Percentiles rank a stretch among this genome's conserved stretches.
These are phyloP conservation scores for Pyrrhia umbra DNA, from an alignment of 2,888 invertebrate species.

Conservation along the genomic window DNA sequence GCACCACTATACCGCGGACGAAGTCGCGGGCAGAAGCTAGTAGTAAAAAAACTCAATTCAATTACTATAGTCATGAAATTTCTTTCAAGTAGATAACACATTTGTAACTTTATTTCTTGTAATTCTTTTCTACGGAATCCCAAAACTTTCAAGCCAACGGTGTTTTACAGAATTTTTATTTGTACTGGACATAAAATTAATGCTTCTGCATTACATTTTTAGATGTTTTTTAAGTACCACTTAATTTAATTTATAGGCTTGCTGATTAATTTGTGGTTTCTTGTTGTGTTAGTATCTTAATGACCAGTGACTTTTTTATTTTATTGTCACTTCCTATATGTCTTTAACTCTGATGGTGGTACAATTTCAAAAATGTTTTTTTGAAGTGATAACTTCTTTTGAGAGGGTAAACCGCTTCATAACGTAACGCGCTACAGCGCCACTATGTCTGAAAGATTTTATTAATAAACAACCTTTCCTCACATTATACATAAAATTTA, in stretches of 20 bases:
- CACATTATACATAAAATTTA: no score
- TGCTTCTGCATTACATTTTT: constrained; percentile 33
- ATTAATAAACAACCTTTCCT: no score
- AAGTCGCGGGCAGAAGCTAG: no score
- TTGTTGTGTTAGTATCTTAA: constrained; percentile 36
- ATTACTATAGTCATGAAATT: no score
- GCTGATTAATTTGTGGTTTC: constrained; percentile 55
- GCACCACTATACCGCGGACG: no score
- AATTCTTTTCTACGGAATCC: constrained; percentile 22
- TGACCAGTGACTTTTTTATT: constrained; percentile 15
- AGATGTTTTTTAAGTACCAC: constrained; percentile 45
- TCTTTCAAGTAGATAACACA: no score
- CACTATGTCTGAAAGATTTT: no score
- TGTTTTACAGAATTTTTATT: constrained; percentile 51
- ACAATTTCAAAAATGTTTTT: not conserved
- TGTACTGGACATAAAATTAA: constrained; percentile 53
- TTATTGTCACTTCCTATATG: constrained; percentile 32
- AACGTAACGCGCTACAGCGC: no score
- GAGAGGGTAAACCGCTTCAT: no score
- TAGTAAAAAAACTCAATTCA: no score
- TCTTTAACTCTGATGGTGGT: constrained; percentile 16
- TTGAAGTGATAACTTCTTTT: no score
- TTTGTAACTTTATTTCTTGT: no score
- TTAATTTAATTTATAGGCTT: constrained; percentile 54
- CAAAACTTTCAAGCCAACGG: constrained; percentile 9